These are phyloP conservation scores for Lomographa bimaculata DNA, from an alignment of 2,888 invertebrate genomes.

Conservation along the genomic window DNA sequence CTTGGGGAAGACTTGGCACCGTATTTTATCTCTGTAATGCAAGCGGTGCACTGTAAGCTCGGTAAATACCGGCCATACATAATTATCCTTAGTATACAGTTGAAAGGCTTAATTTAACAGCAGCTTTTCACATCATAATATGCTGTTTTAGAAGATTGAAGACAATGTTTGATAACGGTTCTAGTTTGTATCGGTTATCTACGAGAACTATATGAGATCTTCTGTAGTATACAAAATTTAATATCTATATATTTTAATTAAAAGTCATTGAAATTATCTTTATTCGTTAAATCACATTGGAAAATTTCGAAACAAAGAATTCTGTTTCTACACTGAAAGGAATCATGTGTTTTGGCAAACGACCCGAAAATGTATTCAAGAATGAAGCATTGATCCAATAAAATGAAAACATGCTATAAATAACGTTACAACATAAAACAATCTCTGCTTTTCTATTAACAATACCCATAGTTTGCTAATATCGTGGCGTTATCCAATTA, in stretches of 20 bases:
- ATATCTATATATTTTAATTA: too few relatives aligned
- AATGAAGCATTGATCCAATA: slow-evolving; percentile 21
- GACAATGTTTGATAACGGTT: too few relatives aligned
- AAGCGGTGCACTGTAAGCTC: slow-evolving; percentile 69
- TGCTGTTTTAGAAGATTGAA: too few relatives aligned
- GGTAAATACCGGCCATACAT: slow-evolving; percentile 57
- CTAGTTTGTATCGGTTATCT: too few relatives aligned
- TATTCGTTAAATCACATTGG: too few relatives aligned
- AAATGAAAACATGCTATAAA: slow-evolving; percentile 26
- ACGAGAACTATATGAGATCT: too few relatives aligned
- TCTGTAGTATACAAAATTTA: too few relatives aligned
- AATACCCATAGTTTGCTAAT: slow-evolving; percentile 12
- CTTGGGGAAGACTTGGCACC: slow-evolving; percentile 76
- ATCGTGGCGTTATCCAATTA: slow-evolving; percentile 11
- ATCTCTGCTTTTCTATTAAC: too few relatives aligned
- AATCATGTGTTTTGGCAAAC: slow-evolving; percentile 27
- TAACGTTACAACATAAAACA: slow-evolving; percentile 13
- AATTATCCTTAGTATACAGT: too few relatives aligned
- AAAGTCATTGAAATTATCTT: too few relatives aligned
- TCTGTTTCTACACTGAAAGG: slow-evolving; percentile 9
- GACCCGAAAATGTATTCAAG: slow-evolving; percentile 11
- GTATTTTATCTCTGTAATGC: slow-evolving; percentile 79
- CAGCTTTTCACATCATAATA: too few relatives aligned
- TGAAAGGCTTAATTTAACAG: too few relatives aligned
- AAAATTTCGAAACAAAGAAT: slow-evolving; percentile 9